Evolutionary conservation across 2,797 vertebrate genomes (phyloP), one percentile per base, ranked within the genome.

Genomic region (Myiotriccus ornatus): DNA sequence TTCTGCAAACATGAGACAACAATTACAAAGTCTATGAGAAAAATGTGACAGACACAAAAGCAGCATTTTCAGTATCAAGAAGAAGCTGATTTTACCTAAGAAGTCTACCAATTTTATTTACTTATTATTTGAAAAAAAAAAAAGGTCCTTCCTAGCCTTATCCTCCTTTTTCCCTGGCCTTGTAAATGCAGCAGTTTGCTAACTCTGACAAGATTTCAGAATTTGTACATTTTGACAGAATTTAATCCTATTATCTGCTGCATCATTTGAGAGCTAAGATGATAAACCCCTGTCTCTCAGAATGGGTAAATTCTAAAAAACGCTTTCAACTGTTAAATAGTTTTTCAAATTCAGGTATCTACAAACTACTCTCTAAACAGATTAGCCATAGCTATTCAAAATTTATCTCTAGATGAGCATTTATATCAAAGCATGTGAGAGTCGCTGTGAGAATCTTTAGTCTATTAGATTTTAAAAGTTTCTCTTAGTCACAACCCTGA

Each of bases 241-340:
- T 74, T 89, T 87, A 95, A 95, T 94, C 93, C 80, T 89, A 95
- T 95, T 95, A 97, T 95, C 93, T 96, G 83, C 84, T 93, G 62
- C 93, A 96, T 92, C 96, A 83, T 73, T 93, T 0, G 1, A 95
- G 70, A 96, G 85, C 49, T 95, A 90, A 78, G 46, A 90, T 86
- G 85, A 95, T 89, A 97, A 97, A 97, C 39, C 34, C 37, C 63
- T 90, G 52, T 93, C 43, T 91, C 90, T 90, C 79, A 76, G 82
- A 95, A 94, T 28, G 32, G 77, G 74, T 92, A 84, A 85, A 94
- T 78, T 80, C 60, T 20, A 75, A 81, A 96, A 95, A 85, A 57
- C 3, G 27, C 52, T 95, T 95, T 92, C 93, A 94, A 65, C 47
- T 94, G 57, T 84, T 92, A 91, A 93, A 97, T 30, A 95, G 89